Evolutionary conservation across 2,113 vertebrate species (phyloP).

Genomic region (Megatriorchis doriae): DNA sequence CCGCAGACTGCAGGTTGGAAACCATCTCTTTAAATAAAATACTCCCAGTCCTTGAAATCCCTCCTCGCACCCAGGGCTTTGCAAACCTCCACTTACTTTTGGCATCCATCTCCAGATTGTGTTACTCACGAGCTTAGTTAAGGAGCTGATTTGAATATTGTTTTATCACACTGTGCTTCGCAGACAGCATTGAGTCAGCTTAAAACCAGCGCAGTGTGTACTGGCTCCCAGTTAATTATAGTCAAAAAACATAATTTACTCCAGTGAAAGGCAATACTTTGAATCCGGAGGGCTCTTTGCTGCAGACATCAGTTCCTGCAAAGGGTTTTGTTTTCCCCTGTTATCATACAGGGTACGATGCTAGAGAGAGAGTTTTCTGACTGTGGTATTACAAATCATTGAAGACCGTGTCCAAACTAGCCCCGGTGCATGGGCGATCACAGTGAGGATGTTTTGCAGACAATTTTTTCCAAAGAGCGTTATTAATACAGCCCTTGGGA

Average conservation of each 20-base stretch:
- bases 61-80: background rate
- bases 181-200: slow-evolving; percentile 63
- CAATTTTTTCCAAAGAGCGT: background rate
- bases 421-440: background rate
- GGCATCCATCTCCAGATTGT: background rate
- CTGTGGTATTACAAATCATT: background rate
- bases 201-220: slow-evolving; percentile 30
- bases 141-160: slow-evolving; percentile 53
- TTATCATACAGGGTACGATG: background rate
- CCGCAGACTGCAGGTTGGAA: background rate
- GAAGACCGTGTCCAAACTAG: rapidly evolving
- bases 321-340: background rate
- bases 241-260: slow-evolving; percentile 44
- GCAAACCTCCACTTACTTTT: slow-evolving; percentile 8
- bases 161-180: slow-evolving; percentile 47
- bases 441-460: background rate
- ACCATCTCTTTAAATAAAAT: background rate
- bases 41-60: background rate
- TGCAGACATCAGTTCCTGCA: background rate
- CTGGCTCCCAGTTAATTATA: slow-evolving; percentile 61
- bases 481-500: rapidly evolving
- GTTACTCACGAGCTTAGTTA: slow-evolving; percentile 10
- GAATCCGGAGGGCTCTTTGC: background rate
- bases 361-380: background rate
- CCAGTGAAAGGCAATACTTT: slow-evolving; percentile 14